A percentile compares a stretch with the other conserved stretches of the same genome.
These are phyloP conservation scores for Alviniconcha marisindica DNA, from an alignment of 1,140 invertebrate genomes.

Conservation along the genomic window DNA sequence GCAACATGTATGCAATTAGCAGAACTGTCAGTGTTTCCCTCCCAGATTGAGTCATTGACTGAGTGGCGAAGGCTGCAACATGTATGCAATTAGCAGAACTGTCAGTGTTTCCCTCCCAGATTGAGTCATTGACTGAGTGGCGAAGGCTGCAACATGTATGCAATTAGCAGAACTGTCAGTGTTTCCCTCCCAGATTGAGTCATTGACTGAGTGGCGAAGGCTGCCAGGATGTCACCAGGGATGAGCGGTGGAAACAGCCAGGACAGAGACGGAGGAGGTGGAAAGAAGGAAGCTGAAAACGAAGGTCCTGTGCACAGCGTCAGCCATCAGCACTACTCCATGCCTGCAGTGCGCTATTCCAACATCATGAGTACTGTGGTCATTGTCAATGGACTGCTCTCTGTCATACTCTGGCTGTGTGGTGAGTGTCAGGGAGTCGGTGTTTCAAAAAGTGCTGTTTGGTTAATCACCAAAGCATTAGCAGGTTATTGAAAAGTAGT, in stretches of 20 bases:
- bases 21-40: no score
- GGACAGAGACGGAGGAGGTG: background rate
- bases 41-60: no score
- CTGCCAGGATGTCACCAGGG: constrained; percentile 18
- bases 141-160: background rate
- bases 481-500: no score
- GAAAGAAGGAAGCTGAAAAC: background rate
- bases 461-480: background rate
- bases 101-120: background rate
- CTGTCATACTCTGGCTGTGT: constrained; percentile 63
- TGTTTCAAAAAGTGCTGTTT: background rate
- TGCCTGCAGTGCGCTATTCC: constrained; percentile 59
- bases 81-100: background rate
- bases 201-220: no score
- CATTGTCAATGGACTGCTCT: constrained; percentile 59
- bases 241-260: background rate
- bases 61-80: no score
- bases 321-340: constrained; percentile 50
- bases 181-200: background rate
- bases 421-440: constrained; percentile 50
- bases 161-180: background rate
- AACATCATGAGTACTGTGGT: constrained; percentile 56
- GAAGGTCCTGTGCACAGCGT: background rate
- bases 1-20: no score
- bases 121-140: no score